Base-by-base conservation (phyloP, 2,797 vertebrate genomes). In the Lithobates sylvaticus region DNA sequence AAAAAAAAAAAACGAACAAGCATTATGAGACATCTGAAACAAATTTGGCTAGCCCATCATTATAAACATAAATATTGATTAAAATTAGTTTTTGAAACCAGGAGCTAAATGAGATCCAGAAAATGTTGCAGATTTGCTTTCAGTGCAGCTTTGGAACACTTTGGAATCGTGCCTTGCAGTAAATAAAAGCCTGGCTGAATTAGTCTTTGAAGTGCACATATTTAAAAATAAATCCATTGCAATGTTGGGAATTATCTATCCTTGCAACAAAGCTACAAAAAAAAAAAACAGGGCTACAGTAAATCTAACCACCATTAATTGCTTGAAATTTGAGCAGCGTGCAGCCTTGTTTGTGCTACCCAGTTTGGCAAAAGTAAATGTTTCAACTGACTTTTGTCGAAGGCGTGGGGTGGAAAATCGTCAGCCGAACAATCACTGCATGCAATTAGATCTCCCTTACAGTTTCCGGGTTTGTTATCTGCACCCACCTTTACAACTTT, bases 121-220 rank as follows among this genome's bases (percentile, higher is more conserved):
- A 83, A 76, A 73, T 81, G 54, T 10, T 75, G 29, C 61, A 44
- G 36, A 67, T 75, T 83, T 75, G 71, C 81, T 75, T 65, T 67
- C 36, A 75, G 36, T 64, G 50, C 36, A 65, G 16, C 8, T 74
- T 67, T 44, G 67, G 16, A 67, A 75, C 36, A 75, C 72, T 83
- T 83, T 83, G 81, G 81, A 83, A 23, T 42, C n/a, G 26, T 64
- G 70, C 80, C 71, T 36, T 65, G 71, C 64, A 47, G 74, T 5
- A 75, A 50, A 83, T 74, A 83, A 75, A 75, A 83, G 58, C 71
- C 10, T 74, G 0, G n/a, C 21, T n/a, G 27, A 47, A 83, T 83
- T 23, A 75, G 81, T 39, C 54, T 83, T 61, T 74, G 34, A 74
- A 83, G 71, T 75, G 47, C 70, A 83, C 80, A 70, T 71, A 42